These are phyloP conservation scores for Orbicella faveolata DNA, from an alignment of 64 coral and sea anemone genomes.

Conservation along the genomic window DNA sequence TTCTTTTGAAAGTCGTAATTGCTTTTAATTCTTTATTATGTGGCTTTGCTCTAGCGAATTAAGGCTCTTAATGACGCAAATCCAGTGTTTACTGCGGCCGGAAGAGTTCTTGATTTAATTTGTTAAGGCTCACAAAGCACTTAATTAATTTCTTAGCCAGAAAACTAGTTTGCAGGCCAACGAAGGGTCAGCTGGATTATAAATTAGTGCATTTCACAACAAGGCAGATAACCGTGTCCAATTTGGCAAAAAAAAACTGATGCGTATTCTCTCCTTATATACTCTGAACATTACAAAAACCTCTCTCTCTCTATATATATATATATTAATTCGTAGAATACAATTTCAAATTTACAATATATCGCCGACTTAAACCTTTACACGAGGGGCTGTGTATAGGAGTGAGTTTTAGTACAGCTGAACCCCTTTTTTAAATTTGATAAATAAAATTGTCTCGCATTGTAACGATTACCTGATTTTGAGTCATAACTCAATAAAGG, in stretches of 20 bases:
- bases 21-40: conserved; percentile 28
- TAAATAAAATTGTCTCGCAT: neutral
- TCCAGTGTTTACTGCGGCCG: neutral
- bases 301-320: too few species aligned
- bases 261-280: too few species aligned
- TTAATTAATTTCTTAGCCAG: conserved; percentile 21
- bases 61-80: neutral
- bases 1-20: conserved; percentile 28
- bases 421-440: too few species aligned
- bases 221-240: neutral
- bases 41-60: conserved; percentile 7
- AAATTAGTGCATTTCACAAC: neutral
- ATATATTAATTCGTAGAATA: neutral
- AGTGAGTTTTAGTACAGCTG: too few species aligned
- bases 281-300: too few species aligned
- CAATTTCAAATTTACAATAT: conserved; percentile 4
- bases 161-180: neutral
- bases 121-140: neutral
- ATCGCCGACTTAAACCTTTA: too few species aligned
- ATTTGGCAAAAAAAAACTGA: too few species aligned
- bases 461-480: neutral
- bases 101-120: conserved; percentile 17
- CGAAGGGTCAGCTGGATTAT: neutral
- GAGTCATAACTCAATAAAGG: neutral
- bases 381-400: too few species aligned